Percentiles rank a stretch among this genome's conserved stretches.
Evolutionary conservation across 1,140 invertebrate species (phyloP).

Genomic region (Listronotus bonariensis): DNA sequence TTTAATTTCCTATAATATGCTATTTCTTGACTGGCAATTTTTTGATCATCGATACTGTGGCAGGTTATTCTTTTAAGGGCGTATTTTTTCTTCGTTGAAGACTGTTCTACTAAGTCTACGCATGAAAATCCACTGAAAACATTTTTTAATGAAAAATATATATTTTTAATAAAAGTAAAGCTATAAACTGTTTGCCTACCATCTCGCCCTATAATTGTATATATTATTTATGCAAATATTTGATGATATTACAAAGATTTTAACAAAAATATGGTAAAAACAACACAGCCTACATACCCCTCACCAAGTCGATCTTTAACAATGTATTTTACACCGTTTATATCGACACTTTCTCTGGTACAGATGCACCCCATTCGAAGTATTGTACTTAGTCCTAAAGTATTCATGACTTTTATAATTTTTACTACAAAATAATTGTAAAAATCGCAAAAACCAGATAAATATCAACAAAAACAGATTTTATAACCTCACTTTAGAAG

Average conservation of each 20-base stretch:
- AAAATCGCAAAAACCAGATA: neutral
- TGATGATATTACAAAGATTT: neutral
- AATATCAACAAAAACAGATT: neutral
- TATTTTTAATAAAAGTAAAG: too few species aligned
- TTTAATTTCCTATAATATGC: conserved; percentile 72
- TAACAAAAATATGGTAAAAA: conserved; percentile 18
- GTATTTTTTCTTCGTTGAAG: conserved; percentile 70
- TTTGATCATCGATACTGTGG: conserved; percentile 79
- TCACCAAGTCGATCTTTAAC: conserved; percentile 75
- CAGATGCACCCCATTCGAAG: conserved; percentile 82
- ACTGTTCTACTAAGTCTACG: conserved; percentile 78
- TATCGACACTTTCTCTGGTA: conserved; percentile 70
- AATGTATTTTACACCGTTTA: conserved; percentile 73
- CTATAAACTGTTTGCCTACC: too few species aligned
- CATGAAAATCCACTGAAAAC: conserved; percentile 79
- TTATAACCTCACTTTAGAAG: neutral
- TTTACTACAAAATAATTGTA: conserved; percentile 3
- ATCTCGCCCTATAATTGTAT: too few species aligned
- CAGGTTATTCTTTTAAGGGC: conserved; percentile 83
- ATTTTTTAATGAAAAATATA: neutral
- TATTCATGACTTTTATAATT: conserved; percentile 63
- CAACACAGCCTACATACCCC: conserved; percentile 64
- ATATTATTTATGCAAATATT: too few species aligned
- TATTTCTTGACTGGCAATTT: conserved; percentile 74
- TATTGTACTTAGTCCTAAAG: conserved; percentile 69